These are phyloP conservation scores for Ochotona princeps DNA, from an alignment of 2,113 vertebrate species.

Conservation along the genomic window DNA sequence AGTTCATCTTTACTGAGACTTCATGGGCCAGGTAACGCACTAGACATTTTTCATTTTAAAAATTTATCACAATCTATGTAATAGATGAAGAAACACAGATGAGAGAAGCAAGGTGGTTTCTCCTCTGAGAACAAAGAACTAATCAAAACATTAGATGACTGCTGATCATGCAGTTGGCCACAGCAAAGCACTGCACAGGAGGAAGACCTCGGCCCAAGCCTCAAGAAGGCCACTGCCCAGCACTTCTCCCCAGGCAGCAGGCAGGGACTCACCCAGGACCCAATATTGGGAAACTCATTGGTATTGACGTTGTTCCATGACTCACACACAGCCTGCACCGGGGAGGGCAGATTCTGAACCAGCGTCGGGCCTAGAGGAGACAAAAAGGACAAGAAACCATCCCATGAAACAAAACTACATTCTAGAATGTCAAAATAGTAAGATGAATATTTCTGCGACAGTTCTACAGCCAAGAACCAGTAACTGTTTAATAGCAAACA, in stretches of 20 bases:
- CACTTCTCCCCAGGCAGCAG: rapidly evolving
- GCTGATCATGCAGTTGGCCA: neutral
- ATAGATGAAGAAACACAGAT: neutral
- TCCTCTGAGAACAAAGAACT: neutral
- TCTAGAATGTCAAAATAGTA: conserved; percentile 45
- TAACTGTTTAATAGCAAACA: conserved; percentile 33
- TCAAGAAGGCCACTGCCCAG: neutral
- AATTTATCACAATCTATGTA: neutral
- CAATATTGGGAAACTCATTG: conserved; percentile 98
- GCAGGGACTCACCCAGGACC: conserved; percentile 93
- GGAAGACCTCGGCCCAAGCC: neutral
- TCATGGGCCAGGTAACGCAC: neutral
- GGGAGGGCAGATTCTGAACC: conserved; percentile 95
- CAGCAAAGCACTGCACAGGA: neutral
- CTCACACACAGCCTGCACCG: conserved; percentile 94
- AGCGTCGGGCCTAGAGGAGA: conserved; percentile 89
- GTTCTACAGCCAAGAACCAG: conserved; percentile 18
- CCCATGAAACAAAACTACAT: neutral
- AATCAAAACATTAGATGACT: neutral
- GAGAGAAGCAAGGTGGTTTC: neutral
- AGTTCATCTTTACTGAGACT: conserved; percentile 5
- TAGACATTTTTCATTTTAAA: neutral
- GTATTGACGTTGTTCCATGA: conserved; percentile 97
- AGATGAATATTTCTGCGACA: neutral
- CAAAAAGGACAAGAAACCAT: conserved; percentile 18